Percentiles rank a stretch among this genome's conserved stretches.
Evolutionary conservation across 2,797 vertebrate species (phyloP).

Genomic region (Pristis pectinata): DNA sequence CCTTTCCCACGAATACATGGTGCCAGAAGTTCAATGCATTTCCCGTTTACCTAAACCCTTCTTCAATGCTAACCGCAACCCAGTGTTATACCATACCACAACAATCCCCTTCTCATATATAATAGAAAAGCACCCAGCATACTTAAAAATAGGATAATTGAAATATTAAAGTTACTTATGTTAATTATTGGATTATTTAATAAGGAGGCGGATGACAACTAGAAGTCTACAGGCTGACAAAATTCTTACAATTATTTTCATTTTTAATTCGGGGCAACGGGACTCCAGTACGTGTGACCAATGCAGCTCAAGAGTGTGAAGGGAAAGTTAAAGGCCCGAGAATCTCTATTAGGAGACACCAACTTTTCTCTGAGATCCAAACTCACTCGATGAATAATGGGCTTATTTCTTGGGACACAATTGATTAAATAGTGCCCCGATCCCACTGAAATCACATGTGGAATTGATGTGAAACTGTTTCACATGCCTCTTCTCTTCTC

Average conservation of each 20-base stretch:
- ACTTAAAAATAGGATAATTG: not conserved
- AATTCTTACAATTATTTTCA: not conserved
- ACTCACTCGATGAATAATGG: not conserved
- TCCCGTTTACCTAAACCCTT: not conserved
- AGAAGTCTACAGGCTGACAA: not conserved
- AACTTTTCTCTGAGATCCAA: not conserved
- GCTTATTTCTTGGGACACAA: not conserved
- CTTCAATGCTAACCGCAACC: not conserved
- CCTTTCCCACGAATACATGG: not conserved
- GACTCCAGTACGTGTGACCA: too few species aligned
- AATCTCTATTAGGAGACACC: not conserved
- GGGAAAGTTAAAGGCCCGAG: not conserved
- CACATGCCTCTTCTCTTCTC: not conserved
- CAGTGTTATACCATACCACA: not conserved
- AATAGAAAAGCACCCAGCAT: too few species aligned
- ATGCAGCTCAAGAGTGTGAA: not conserved
- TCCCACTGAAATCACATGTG: not conserved
- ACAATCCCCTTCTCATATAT: too few species aligned
- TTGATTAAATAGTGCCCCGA: not conserved
- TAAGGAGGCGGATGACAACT: too few species aligned
- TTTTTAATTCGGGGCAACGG: not conserved
- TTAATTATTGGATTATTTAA: not conserved
- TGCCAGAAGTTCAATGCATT: not conserved
- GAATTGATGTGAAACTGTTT: not conserved
- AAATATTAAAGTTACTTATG: not conserved